These are phyloP conservation scores for Gambusia yucatana DNA, from an alignment of 2,797 vertebrate genomes.

Conservation along the genomic window DNA sequence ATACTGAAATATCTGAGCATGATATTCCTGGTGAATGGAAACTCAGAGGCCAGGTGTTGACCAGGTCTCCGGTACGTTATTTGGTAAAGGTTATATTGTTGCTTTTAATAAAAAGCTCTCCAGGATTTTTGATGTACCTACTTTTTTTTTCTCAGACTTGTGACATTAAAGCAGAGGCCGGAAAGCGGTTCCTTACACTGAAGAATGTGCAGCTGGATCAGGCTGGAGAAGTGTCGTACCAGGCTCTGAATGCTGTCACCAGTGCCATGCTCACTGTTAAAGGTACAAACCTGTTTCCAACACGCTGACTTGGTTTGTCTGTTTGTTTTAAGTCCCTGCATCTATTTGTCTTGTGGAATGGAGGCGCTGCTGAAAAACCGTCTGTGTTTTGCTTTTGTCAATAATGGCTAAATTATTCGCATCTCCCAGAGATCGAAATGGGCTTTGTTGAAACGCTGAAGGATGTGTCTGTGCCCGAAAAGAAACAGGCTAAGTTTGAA, in stretches of 20 bases:
- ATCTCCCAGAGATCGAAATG: constrained; percentile 92
- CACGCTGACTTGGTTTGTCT: background rate
- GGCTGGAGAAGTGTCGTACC: constrained; percentile 94
- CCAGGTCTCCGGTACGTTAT: constrained; percentile 86
- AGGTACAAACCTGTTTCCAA: constrained; percentile 72
- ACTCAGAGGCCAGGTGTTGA: constrained; percentile 89
- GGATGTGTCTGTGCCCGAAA: constrained; percentile 96
- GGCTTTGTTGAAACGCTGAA: constrained; percentile 91
- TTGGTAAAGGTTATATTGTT: background rate
- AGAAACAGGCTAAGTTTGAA: constrained; percentile 96
- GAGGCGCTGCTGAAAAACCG: background rate
- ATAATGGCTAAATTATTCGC: constrained; percentile 54
- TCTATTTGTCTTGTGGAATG: constrained; percentile 13
- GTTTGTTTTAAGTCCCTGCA: constrained; percentile 2
- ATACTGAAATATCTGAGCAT: constrained; percentile 93
- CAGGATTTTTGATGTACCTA: background rate
- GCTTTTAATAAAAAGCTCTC: background rate
- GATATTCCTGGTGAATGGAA: constrained; percentile 96
- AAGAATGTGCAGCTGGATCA: constrained; percentile 95
- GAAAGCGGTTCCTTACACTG: constrained; percentile 91
- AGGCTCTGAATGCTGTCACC: constrained; percentile 92
- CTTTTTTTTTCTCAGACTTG: constrained; percentile 82
- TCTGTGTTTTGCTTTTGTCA: constrained; percentile 31
- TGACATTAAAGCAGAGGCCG: constrained; percentile 91
- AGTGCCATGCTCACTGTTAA: constrained; percentile 92